Percentiles rank a stretch among this genome's conserved stretches.
phyloP scores from a whole-genome alignment of 1,140 invertebrate species.

The Hormaphis cornu region DNA sequence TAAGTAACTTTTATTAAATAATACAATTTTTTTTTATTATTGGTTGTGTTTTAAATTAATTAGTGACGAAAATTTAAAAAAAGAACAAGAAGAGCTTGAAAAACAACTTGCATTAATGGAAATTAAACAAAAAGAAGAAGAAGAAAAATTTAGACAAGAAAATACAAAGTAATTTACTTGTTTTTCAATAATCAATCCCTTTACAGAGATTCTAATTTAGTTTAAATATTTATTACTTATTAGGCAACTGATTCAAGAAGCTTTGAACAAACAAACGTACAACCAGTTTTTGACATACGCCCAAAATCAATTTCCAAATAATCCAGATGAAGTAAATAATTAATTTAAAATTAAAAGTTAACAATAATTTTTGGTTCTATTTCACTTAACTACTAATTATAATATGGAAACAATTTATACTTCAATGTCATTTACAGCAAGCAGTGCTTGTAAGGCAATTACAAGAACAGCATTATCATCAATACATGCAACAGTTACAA shows the following conservation, averaged over 20 bases:
- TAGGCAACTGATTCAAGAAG: slow-evolving; percentile 84
- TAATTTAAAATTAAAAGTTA: not conserved
- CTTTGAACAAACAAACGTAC: slow-evolving; percentile 92
- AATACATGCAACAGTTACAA: slow-evolving; percentile 85
- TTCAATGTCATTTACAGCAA: slow-evolving; percentile 54
- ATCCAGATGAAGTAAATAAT: slow-evolving; percentile 61
- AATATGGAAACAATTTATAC: not conserved
- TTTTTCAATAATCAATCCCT: slow-evolving; percentile 39
- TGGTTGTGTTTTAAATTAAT: not conserved
- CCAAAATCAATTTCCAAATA: slow-evolving; percentile 88
- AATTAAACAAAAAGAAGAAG: slow-evolving; percentile 34
- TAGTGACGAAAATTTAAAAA: slow-evolving; percentile 33
- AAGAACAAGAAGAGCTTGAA: slow-evolving; percentile 39
- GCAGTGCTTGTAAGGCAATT: slow-evolving; percentile 81
- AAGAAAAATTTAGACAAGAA: slow-evolving; percentile 45
- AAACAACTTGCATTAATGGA: slow-evolving; percentile 18
- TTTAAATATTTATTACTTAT: slow-evolving; percentile 32
- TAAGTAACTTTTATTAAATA: not conserved
- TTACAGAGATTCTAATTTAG: not conserved
- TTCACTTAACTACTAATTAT: not conserved
- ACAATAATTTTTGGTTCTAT: not conserved
- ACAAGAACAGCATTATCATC: slow-evolving; percentile 95
- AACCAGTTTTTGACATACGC: slow-evolving; percentile 89
- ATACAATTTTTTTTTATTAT: not conserved
- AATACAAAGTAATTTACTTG: slow-evolving; percentile 54